Evolutionary conservation across 2,797 vertebrate genomes (phyloP), one percentile per base, ranked within the genome.

Genomic region (Myotis planiceps): DNA sequence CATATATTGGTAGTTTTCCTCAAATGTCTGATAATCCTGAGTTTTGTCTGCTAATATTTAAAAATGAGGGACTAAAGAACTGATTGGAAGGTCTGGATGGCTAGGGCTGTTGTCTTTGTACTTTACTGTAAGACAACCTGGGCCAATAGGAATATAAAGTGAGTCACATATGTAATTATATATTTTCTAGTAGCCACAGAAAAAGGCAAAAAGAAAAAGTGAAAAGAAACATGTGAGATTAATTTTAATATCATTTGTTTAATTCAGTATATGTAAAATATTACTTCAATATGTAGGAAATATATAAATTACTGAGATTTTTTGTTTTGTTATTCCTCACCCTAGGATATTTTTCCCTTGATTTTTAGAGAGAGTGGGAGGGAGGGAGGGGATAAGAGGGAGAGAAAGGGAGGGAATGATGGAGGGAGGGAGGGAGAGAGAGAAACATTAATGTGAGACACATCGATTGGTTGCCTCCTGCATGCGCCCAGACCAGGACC

Each of bases 21-120:
- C 55, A 86, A 47, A 63, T 92, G 42, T 81, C 68, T 90, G 51
- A 65, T 92, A 92, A 81, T 49, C n/a, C 27, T 58, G 51, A 19
- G 19, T 87, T 75, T 49, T 93, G 32, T 63, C 65, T 96, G 53
- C 51, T 91, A 9, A 58, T 65, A 18, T 90, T 94, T 90, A 69
- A 84, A 37, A 95, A 63, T 84, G 72, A 49, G n/a, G 49, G 12
- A 69, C 42, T 95, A 69, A 94, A 80, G 58, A 78, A 32, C 19
- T 63, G 29, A 79, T 45, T 66, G 69, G 78, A 90, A 92, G 81
- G 42, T 82, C 32, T 65, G 47, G 51, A 58, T 66, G 23, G n/a
- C 23, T 91, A 45, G 19, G 19, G 81, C 66, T 82, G 9, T 65
- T 76, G 47, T 45, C 29, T 65, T 3, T 82, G 25, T 55, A 13